A percentile compares a stretch with the other conserved stretches of the same genome.
These are phyloP conservation scores for Meiosimyza decipiens DNA, from an alignment of 2,888 invertebrate genomes.

Conservation along the genomic window DNA sequence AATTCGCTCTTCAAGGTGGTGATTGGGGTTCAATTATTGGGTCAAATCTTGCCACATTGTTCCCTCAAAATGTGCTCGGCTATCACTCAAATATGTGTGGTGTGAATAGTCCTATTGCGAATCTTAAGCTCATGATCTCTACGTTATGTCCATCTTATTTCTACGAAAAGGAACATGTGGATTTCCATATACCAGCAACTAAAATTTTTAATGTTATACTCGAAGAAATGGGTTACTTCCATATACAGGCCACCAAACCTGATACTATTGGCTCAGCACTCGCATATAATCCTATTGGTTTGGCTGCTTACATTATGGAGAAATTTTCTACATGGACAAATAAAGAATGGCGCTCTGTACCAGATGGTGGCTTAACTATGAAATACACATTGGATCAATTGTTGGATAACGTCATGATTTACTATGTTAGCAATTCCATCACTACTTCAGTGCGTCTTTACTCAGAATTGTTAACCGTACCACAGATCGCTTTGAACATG, in stretches of 20 bases:
- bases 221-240: constrained; percentile 73
- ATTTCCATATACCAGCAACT: constrained; percentile 67
- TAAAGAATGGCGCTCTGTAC: constrained; percentile 66
- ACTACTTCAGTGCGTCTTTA: constrained; percentile 79
- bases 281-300: constrained; percentile 75
- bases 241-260: constrained; percentile 88
- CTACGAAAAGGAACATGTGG: constrained; percentile 68
- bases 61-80: constrained; percentile 72
- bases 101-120: constrained; percentile 55
- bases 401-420: constrained; percentile 83
- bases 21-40: constrained; percentile 84
- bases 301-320: constrained; percentile 90
- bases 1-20: constrained; percentile 79
- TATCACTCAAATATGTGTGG: constrained; percentile 75
- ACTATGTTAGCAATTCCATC: constrained; percentile 80
- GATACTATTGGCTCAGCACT: constrained; percentile 79
- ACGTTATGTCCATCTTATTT: constrained; percentile 71
- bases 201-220: constrained; percentile 51
- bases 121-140: constrained; percentile 66
- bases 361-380: constrained; percentile 76
- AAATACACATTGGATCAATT: constrained; percentile 68
- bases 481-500: constrained; percentile 49
- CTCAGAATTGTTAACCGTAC: constrained; percentile 69
- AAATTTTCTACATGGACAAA: constrained; percentile 83
- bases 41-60: constrained; percentile 71